Conservation (phyloP, 2,888 invertebrate species). For the Blomia tropicalis region DNA sequence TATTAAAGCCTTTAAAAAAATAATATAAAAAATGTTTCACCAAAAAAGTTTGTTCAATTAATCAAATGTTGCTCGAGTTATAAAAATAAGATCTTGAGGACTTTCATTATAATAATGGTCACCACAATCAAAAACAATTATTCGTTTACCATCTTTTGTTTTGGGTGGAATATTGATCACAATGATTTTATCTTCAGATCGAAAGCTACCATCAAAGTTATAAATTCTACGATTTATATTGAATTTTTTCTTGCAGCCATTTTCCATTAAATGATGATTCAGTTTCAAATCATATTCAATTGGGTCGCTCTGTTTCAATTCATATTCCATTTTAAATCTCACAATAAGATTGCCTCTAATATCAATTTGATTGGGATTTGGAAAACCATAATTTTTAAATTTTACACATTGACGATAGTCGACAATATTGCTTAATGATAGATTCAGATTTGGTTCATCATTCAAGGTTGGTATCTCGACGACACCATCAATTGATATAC, state of each 20-base stretch:
- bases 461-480: no score
- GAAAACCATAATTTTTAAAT: not conserved
- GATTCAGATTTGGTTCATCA: no score
- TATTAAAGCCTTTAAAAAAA: no score
- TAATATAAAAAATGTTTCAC: no score
- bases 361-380: not conserved
- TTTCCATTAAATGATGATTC: no score
- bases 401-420: no score
- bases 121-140: not conserved
- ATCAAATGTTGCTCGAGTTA: not conserved
- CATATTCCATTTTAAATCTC: no score
- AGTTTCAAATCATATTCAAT: no score
- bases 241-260: slow-evolving; percentile 96
- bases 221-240: slow-evolving; percentile 72
- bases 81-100: not conserved
- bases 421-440: no score
- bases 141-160: not conserved
- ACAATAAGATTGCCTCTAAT: not conserved
- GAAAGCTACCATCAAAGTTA: slow-evolving; percentile 52
- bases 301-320: no score
- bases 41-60: no score
- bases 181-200: slow-evolving; percentile 57
- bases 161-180: not conserved
- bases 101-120: not conserved
- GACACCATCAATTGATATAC: no score